These are phyloP conservation scores for Anomalospiza imberbis DNA, from an alignment of 2,797 vertebrate species.

Conservation along the genomic window DNA sequence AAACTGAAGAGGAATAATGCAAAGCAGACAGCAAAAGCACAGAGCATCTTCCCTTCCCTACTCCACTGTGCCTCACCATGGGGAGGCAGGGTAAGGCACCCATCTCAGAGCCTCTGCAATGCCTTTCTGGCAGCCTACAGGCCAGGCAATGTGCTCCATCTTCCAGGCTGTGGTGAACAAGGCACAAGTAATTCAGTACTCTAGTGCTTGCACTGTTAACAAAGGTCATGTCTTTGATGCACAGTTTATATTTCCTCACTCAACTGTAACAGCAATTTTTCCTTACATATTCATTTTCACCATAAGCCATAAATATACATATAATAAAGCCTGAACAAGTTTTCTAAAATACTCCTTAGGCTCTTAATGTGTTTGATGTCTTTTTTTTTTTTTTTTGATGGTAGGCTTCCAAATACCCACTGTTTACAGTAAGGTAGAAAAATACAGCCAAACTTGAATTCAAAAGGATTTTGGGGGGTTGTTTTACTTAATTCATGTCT, in stretches of 20 bases:
- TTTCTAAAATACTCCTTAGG: background rate
- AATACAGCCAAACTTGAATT: background rate
- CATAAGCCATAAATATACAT: background rate
- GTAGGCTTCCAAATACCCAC: background rate
- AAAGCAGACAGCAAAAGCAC: background rate
- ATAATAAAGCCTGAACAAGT: background rate
- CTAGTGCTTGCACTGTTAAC: background rate
- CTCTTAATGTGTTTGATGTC: background rate
- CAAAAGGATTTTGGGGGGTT: background rate
- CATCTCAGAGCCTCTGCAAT: background rate
- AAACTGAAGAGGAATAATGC: background rate
- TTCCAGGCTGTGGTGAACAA: background rate
- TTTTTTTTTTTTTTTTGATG: background rate
- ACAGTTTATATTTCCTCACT: background rate
- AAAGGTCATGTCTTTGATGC: background rate
- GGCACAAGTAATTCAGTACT: background rate
- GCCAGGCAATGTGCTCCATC: background rate
- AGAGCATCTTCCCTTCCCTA: background rate
- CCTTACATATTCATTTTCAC: background rate
- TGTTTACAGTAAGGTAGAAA: background rate
- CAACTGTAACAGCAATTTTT: background rate
- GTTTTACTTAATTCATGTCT: background rate
- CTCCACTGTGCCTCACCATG: fast-evolving
- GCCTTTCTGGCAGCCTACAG: background rate
- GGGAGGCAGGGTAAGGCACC: background rate